Percentiles rank a stretch among this genome's conserved stretches.
phyloP scores from a whole-genome alignment of 2,888 invertebrate species.

The Mythimna ferrago region DNA sequence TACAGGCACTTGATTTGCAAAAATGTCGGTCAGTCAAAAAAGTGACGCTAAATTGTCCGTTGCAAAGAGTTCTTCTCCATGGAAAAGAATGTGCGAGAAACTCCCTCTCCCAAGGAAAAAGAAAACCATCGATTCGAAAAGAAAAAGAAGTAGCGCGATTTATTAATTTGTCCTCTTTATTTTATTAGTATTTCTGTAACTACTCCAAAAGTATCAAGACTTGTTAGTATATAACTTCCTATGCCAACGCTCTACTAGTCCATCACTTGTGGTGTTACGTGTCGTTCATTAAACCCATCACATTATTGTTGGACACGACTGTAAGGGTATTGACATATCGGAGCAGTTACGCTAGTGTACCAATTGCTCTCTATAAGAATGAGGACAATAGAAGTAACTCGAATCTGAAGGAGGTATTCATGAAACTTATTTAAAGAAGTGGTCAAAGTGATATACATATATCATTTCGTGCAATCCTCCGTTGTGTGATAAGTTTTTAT shows the following conservation, averaged over 20 bases:
- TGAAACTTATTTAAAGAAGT: neutral
- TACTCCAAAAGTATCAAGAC: neutral
- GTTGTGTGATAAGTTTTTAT: no score
- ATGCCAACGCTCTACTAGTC: neutral
- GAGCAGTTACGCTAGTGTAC: neutral
- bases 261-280: neutral
- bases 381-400: slow-evolving; percentile 19
- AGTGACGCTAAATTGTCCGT: no score
- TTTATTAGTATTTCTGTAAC: no score
- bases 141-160: no score
- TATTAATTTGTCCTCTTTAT: no score
- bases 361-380: slow-evolving; percentile 3
- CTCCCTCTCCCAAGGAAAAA: no score
- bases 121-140: no score
- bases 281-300: slow-evolving; percentile 10
- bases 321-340: slow-evolving; percentile 30
- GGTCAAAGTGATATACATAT: neutral
- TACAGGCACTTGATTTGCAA: no score
- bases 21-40: no score
- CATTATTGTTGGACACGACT: slow-evolving; percentile 34
- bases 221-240: neutral
- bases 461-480: neutral
- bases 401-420: neutral
- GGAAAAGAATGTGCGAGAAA: no score
- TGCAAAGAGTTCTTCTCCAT: no score